These are phyloP conservation scores for Drosophila nr. fundita DNA, from an alignment of 2,888 invertebrate genomes.

Conservation along the genomic window DNA sequence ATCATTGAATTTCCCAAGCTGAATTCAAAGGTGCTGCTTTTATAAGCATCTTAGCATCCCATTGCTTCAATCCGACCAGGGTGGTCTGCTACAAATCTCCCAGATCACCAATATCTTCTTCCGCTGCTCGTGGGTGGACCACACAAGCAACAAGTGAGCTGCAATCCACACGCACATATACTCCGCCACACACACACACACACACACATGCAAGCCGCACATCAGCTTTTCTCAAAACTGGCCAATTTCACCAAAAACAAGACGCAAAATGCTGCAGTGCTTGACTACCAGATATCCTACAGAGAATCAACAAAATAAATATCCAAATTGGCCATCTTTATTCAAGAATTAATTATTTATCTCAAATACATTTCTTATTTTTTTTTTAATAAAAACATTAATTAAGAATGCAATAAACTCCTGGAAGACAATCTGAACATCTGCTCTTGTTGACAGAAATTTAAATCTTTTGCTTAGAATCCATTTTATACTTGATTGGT, in stretches of 20 bases:
- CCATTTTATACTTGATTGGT: neutral
- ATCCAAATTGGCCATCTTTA: neutral
- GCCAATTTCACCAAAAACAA: neutral
- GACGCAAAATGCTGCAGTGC: neutral
- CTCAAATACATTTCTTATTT: neutral
- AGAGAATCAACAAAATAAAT: neutral
- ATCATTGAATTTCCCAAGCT: constrained; percentile 44
- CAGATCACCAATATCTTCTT: neutral
- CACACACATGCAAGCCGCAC: neutral
- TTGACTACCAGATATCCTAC: neutral
- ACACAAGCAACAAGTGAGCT: constrained; percentile 23
- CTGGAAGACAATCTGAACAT: neutral
- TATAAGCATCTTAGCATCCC: constrained; percentile 46
- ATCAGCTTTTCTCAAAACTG: constrained; percentile 5
- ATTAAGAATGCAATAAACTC: neutral
- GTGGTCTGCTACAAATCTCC: constrained; percentile 33
- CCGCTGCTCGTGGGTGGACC: constrained; percentile 45
- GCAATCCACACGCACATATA: neutral
- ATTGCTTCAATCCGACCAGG: constrained; percentile 18
- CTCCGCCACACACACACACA: neutral
- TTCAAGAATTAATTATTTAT: neutral
- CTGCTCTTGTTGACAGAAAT: neutral
- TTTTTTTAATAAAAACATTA: neutral
- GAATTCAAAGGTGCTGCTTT: constrained; percentile 21
- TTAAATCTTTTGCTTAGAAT: neutral